phyloP scores from a whole-genome alignment of 53 echinoderm and acorn worm genomes.

The Echinometra lucunter region DNA sequence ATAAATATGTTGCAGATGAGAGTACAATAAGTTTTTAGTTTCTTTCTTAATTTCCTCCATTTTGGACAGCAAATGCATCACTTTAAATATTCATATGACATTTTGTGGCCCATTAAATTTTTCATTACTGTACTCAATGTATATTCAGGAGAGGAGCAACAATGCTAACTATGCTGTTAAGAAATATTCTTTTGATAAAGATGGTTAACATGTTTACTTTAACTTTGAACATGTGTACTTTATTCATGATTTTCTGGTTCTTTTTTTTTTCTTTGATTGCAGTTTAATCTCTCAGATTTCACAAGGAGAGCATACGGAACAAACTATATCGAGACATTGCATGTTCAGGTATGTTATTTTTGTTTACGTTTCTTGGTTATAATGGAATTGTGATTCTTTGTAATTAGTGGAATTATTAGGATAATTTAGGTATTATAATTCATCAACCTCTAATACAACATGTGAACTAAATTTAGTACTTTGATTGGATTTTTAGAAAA shows the following conservation, averaged over 20 bases:
- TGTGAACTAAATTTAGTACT: too few relatives aligned
- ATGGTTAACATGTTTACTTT: not conserved
- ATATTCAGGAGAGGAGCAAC: too few relatives aligned
- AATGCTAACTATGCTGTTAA: too few relatives aligned
- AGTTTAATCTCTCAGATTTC: constrained; percentile 99
- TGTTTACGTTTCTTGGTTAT: not conserved
- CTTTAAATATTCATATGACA: too few relatives aligned
- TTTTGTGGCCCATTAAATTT: too few relatives aligned
- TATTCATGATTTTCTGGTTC: not conserved
- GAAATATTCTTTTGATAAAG: not conserved
- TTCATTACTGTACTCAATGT: too few relatives aligned
- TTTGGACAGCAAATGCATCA: too few relatives aligned
- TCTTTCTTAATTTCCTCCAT: too few relatives aligned
- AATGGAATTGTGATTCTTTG: not conserved
- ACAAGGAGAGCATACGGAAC: constrained; percentile 99
- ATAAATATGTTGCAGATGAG: too few relatives aligned
- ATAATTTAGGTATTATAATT: not conserved
- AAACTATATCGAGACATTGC: constrained; percentile 98
- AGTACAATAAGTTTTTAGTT: too few relatives aligned
- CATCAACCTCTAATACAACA: too few relatives aligned
- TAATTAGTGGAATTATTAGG: not conserved
- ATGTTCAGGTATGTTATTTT: constrained; percentile 85
- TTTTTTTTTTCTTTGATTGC: constrained; percentile 26
- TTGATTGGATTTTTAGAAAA: too few relatives aligned
- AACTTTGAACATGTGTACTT: not conserved